Conservation (phyloP, 2,888 invertebrate genomes). For the Noctuana brunneofusca region DNA sequence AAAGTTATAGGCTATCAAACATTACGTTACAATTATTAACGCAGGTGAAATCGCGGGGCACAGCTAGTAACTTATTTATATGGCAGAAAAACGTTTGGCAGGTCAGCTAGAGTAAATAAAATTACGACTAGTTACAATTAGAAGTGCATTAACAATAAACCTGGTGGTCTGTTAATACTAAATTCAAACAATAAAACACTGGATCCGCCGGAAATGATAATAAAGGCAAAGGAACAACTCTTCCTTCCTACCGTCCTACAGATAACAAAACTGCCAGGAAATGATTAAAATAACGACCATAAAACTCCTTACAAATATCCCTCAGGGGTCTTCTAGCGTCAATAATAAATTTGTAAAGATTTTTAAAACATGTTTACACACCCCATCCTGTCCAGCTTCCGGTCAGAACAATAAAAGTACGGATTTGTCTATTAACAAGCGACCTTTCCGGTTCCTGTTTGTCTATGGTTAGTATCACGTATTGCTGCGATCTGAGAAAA, state of each 20-base stretch:
- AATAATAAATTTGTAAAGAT: conserved; percentile 34
- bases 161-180: neutral
- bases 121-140: no score
- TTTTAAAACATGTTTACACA: conserved; percentile 40
- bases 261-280: conserved; percentile 32
- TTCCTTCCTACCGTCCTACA: conserved; percentile 25
- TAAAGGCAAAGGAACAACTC: conserved; percentile 31
- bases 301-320: conserved; percentile 28
- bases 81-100: no score
- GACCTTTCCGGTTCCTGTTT: conserved; percentile 33
- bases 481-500: conserved; percentile 26
- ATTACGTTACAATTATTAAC: no score
- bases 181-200: conserved; percentile 6
- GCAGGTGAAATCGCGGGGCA: no score
- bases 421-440: conserved; percentile 31
- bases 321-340: conserved; percentile 21
- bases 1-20: no score
- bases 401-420: conserved; percentile 27
- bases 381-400: conserved; percentile 36
- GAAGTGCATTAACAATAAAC: neutral
- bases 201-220: conserved; percentile 22
- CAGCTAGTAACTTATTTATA: no score
- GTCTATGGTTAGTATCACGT: conserved; percentile 30
- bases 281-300: conserved; percentile 28
- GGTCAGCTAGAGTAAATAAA: no score